phyloP scores from a whole-genome alignment of 1,140 invertebrate genomes.

The Drosophila leontia region DNA sequence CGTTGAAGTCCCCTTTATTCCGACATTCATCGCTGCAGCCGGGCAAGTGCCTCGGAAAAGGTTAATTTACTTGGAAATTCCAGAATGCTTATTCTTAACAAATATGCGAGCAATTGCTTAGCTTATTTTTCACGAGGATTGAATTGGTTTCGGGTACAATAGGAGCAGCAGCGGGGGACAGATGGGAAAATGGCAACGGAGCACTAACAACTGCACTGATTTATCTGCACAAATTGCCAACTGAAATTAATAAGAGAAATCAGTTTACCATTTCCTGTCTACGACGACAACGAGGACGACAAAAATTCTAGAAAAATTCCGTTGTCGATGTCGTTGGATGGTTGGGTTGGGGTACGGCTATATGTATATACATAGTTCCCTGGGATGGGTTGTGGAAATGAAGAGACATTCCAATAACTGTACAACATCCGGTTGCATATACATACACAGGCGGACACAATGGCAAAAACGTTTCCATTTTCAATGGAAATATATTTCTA shows the following conservation, averaged over 20 bases:
- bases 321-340: conserved; percentile 50
- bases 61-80: conserved; percentile 64
- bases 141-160: conserved; percentile 24
- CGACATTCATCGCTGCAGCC: conserved; percentile 11
- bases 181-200: conserved; percentile 14
- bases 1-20: neutral
- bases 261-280: conserved; percentile 77
- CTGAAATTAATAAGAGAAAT: conserved; percentile 79
- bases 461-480: conserved; percentile 76
- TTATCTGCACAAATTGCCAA: conserved; percentile 76
- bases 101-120: conserved; percentile 61
- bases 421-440: conserved; percentile 70
- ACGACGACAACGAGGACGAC: conserved; percentile 32
- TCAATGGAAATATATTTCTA: conserved; percentile 78
- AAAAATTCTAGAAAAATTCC: conserved; percentile 66
- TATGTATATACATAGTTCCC: neutral
- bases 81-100: conserved; percentile 52
- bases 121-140: conserved; percentile 30
- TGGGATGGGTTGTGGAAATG: conserved; percentile 24
- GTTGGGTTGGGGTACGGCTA: neutral
- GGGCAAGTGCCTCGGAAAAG: conserved; percentile 35
- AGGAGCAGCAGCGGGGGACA: neutral
- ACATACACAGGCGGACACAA: conserved; percentile 57
- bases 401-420: conserved; percentile 78
- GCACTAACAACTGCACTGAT: conserved; percentile 52